These are phyloP conservation scores for Chymomyza caudatula DNA, from an alignment of 2,888 invertebrate genomes.

Conservation along the genomic window DNA sequence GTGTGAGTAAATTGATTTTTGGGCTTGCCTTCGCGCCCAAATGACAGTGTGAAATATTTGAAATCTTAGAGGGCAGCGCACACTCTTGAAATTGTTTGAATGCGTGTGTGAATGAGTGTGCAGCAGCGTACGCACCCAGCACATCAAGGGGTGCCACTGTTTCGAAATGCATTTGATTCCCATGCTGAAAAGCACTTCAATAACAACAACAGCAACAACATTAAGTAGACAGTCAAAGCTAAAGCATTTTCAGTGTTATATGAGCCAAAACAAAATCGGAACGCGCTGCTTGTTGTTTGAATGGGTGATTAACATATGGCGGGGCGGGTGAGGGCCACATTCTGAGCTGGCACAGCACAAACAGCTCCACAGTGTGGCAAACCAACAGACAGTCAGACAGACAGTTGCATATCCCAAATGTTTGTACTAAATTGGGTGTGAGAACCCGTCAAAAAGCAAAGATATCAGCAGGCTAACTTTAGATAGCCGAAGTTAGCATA, in stretches of 20 bases:
- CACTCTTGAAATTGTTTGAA: neutral
- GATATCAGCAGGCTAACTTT: neutral
- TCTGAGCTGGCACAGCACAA: neutral
- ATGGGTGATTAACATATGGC: conserved; percentile 62
- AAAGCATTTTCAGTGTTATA: conserved; percentile 39
- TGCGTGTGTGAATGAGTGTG: neutral
- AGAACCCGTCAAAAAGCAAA: neutral
- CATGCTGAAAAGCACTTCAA: neutral
- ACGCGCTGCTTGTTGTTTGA: conserved; percentile 5
- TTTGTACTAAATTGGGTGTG: conserved; percentile 24
- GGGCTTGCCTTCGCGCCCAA: conserved; percentile 40
- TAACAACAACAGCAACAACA: neutral
- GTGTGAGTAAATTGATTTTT: conserved; percentile 55
- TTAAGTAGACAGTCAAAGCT: neutral
- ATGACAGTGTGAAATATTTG: conserved; percentile 46
- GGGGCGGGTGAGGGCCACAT: conserved; percentile 9
- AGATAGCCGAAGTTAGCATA: neutral
- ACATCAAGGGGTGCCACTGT: conserved; percentile 67
- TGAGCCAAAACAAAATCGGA: conserved; percentile 29
- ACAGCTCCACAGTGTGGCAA: conserved; percentile 4
- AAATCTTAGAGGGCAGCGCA: conserved; percentile 1
- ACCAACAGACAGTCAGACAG: too few relatives aligned
- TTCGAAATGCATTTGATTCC: conserved; percentile 48
- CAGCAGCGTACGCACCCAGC: conserved; percentile 9
- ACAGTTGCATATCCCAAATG: conserved; percentile 13